phyloP scores from a whole-genome alignment of 2,113 vertebrate species.

The Xiphophorus couchianus region DNA sequence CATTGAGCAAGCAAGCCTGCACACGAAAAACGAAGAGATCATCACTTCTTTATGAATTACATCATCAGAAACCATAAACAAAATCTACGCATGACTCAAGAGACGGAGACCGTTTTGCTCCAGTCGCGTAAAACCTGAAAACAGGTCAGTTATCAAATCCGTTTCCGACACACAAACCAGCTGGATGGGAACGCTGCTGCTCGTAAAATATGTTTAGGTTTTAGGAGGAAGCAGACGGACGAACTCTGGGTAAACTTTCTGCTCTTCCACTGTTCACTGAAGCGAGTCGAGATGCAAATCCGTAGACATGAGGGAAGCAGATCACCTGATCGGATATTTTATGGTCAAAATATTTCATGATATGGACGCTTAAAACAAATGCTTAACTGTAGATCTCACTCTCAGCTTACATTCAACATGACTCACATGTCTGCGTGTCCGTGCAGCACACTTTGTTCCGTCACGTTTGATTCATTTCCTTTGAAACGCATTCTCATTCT shows the following conservation, averaged over 20 bases:
- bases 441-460: constrained; percentile 34
- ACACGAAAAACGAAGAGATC: not conserved
- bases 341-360: constrained; percentile 18
- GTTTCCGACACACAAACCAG: not conserved
- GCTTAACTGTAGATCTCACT: constrained; percentile 45
- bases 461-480: constrained; percentile 44
- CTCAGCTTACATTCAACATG: not conserved
- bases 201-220: not conserved
- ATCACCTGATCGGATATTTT: constrained; percentile 12
- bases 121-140: not conserved
- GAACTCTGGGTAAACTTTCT: not conserved
- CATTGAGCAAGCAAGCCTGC: not conserved
- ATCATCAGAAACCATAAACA: not conserved
- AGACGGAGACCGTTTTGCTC: not conserved
- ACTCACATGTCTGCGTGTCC: constrained; percentile 43
- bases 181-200: not conserved
- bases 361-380: constrained; percentile 23
- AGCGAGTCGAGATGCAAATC: not conserved
- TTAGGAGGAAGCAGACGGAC: not conserved
- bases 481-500: constrained; percentile 22
- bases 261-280: not conserved
- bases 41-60: not conserved
- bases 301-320: not conserved
- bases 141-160: not conserved
- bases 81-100: constrained; percentile 40